Evolutionary conservation across 1,140 invertebrate species (phyloP), one percentile per base, ranked within the genome.

Genomic region (Aphis craccivora): DNA sequence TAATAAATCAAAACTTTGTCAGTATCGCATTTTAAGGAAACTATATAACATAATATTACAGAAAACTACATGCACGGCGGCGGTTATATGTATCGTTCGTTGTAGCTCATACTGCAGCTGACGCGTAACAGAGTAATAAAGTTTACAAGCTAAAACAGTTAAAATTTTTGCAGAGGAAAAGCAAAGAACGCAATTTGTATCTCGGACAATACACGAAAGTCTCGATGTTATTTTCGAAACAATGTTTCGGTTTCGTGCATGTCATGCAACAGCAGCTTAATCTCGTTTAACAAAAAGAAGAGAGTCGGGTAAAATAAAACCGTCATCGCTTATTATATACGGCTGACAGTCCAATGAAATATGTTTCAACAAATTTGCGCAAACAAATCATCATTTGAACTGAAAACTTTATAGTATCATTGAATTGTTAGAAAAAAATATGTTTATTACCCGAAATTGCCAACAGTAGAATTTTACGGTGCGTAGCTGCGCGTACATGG

Each of bases 231-330:
- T 90, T 37, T 45, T 40, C 20, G 25, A n/a, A 30, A 51, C 45
- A 67, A 51, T 45, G 43, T 76, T 91, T 90, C 51, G 45, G 53
- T 40, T 94, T 67, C 37, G 76, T 37, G 43, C 45, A 45, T 53
- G 60, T 81, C 90, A 91, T 53, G 67, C 51, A 43, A 83, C 93
- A 60, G 51, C 89, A 43, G 43, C n/a, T 84, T 91, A 45, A 83
- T 83, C 60, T 81, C 55, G 35, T 55, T 53, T 91, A 48, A 40
- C n/a, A 35, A 40, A 89, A 45, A 60, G 35, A 76, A n/a, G 37
- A 55, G 40, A 55, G 40, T 30, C 7, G 18, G 51, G 45, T 20
- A 76, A 88, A 87, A 88, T 87, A 35, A 48, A 93, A 48, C n/a
- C 45, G 37, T 92, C 60, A 35, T 93, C 43, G 87, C 60, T 11